Conservation (phyloP, 2,113 vertebrate species). For the Apaloderma vittatum region DNA sequence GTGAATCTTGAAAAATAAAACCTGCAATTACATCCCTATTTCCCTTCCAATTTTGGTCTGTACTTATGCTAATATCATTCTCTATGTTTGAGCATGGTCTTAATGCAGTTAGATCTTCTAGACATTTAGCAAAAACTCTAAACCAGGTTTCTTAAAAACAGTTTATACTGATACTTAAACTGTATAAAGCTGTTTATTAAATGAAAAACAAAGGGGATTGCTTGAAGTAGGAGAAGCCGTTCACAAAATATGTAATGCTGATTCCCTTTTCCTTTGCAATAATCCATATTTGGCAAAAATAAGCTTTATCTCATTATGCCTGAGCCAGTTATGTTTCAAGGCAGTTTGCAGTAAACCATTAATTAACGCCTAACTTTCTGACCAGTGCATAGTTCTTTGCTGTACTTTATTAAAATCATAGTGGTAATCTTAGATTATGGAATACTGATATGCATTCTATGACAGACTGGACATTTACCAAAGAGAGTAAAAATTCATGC, state of each 20-base stretch:
- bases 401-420: background rate
- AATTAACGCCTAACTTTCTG: background rate
- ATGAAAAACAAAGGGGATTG: background rate
- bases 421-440: background rate
- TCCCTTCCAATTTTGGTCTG: background rate
- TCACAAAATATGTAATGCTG: background rate
- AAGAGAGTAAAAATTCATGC: background rate
- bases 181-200: background rate
- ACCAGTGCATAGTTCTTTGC: background rate
- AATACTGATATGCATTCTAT: background rate
- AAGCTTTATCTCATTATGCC: background rate
- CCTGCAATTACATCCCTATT: background rate
- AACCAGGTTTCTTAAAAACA: background rate
- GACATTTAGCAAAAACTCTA: background rate
- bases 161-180: background rate
- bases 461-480: background rate
- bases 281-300: background rate
- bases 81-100: background rate
- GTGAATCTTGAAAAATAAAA: constrained; percentile 18
- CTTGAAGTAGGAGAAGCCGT: background rate
- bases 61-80: background rate
- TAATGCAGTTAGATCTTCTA: background rate
- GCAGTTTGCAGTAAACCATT: background rate
- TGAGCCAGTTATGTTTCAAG: background rate
- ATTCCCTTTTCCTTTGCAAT: background rate